These are phyloP conservation scores for Ibycter americanus DNA, from an alignment of 2,797 vertebrate genomes.

Conservation along the genomic window DNA sequence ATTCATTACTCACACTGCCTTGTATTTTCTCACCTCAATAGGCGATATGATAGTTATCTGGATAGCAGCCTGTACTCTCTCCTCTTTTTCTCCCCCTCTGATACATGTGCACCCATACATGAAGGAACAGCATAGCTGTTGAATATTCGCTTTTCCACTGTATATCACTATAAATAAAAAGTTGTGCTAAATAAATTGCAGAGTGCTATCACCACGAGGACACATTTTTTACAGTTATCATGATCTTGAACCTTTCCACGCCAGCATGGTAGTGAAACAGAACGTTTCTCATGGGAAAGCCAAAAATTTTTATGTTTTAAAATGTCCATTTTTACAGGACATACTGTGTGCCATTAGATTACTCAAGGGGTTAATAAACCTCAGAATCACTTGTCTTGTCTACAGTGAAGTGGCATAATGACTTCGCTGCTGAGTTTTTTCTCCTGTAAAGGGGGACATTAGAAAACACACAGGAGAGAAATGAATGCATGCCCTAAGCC, in stretches of 20 bases:
- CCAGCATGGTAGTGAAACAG: not conserved
- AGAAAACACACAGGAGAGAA: conserved; percentile 40
- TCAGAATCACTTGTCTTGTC: conserved; percentile 27
- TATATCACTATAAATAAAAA: not conserved
- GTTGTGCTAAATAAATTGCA: not conserved
- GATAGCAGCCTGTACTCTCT: not conserved
- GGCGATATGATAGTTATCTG: not conserved
- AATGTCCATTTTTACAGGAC: not conserved
- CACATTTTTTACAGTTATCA: not conserved
- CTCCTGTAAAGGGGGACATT: not conserved
- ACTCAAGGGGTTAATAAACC: conserved; percentile 41
- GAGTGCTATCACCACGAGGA: not conserved
- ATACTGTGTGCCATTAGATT: not conserved
- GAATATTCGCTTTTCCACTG: not conserved
- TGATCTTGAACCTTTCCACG: not conserved
- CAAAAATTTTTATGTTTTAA: not conserved
- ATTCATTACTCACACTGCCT: not conserved
- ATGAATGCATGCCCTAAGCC: not conserved
- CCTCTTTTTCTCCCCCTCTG: not conserved
- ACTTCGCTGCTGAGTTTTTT: not conserved
- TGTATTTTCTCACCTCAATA: not conserved
- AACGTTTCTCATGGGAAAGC: not conserved
- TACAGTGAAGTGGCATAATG: conserved; percentile 21
- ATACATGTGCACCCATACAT: not conserved
- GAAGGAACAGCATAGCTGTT: not conserved